A percentile compares a stretch with the other conserved stretches of the same genome.
Evolutionary conservation across 2,113 vertebrate genomes (phyloP).

Genomic region (Sapajus apella): DNA sequence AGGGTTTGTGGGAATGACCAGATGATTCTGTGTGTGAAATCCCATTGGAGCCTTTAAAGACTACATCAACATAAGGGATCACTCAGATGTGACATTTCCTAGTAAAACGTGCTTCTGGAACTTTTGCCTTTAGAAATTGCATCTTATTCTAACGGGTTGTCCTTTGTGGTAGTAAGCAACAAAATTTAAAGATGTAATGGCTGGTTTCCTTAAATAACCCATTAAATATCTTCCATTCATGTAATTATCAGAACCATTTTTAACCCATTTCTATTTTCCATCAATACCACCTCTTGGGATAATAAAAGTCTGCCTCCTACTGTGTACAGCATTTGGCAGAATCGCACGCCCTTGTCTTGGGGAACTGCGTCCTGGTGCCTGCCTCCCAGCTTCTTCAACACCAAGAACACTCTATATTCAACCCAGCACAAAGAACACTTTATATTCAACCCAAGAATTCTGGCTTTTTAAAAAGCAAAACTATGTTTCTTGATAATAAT

Average conservation of each 20-base stretch:
- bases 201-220: neutral
- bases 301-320: neutral
- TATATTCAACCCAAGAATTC: neutral
- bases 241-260: neutral
- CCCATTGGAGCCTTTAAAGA: neutral
- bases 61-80: neutral
- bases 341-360: neutral
- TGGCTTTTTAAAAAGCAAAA: neutral
- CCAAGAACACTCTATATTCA: neutral
- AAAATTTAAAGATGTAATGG: neutral
- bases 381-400: neutral
- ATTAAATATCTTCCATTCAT: neutral
- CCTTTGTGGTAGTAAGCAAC: neutral
- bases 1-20: neutral
- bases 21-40: neutral
- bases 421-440: no score
- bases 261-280: neutral
- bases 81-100: neutral
- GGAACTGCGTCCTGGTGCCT: neutral
- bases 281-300: neutral
- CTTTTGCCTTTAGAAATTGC: neutral
- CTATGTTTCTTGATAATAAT: conserved; percentile 11
- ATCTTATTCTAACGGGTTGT: neutral
- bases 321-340: neutral
- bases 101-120: neutral